Conservation (phyloP, 2,888 invertebrate genomes). For the Dicyrtoma fusca region DNA sequence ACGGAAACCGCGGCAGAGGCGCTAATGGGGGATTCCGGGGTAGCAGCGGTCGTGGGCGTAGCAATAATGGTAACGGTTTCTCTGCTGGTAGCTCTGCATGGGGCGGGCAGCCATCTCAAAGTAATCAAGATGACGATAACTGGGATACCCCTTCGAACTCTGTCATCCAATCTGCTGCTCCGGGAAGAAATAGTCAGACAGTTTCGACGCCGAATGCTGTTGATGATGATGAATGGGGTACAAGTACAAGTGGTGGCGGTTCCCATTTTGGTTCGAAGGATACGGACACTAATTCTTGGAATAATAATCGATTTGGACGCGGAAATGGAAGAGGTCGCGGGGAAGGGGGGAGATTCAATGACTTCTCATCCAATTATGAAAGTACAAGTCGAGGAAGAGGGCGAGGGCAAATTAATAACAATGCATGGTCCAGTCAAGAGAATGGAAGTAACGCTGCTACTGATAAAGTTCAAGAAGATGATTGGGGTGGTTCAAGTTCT, state of each 20-base stretch:
- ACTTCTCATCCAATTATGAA: not conserved
- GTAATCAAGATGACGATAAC: not conserved
- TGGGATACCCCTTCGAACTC: not conserved
- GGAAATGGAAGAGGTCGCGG: not conserved
- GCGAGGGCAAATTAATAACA: not conserved
- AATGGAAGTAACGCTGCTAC: not conserved
- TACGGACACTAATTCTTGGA: too few species aligned
- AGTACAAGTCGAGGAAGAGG: not conserved
- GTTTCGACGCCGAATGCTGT: not conserved
- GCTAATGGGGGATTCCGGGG: not conserved
- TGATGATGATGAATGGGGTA: not conserved
- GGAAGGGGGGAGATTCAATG: not conserved
- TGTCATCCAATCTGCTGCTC: not conserved
- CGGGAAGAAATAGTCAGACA: too few species aligned
- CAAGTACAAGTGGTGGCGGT: not conserved
- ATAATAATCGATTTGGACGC: too few species aligned
- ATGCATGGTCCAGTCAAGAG: not conserved
- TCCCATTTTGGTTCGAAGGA: not conserved
- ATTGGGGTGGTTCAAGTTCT: conserved; percentile 1
- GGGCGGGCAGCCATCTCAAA: not conserved
- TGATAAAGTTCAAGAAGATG: not conserved
- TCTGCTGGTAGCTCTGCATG: too few species aligned
- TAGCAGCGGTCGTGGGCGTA: not conserved
- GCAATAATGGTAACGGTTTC: not conserved
- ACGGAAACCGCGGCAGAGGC: not conserved